phyloP scores from a whole-genome alignment of 2,888 invertebrate species.

The Atethmia centrago region DNA sequence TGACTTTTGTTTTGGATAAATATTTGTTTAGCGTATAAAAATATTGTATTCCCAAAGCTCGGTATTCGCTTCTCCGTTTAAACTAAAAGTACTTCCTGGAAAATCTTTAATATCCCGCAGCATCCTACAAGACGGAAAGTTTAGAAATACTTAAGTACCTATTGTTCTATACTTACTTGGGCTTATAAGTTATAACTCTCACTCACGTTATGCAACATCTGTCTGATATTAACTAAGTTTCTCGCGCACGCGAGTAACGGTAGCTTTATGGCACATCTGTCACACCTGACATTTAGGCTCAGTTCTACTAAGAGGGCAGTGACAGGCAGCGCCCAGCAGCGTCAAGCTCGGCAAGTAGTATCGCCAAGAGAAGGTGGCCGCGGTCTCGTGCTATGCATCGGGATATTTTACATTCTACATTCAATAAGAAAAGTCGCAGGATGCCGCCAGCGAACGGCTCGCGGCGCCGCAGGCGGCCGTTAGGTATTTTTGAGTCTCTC shows the following conservation, averaged over 20 bases:
- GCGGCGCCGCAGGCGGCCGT: too few relatives aligned
- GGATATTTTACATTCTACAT: background rate
- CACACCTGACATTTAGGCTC: background rate
- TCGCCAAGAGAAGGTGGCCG: background rate
- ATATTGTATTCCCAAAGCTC: background rate
- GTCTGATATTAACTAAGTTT: slow-evolving; percentile 22
- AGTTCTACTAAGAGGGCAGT: background rate
- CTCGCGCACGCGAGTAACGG: background rate
- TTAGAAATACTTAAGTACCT: background rate
- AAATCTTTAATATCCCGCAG: slow-evolving; percentile 4
- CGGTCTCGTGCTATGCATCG: background rate
- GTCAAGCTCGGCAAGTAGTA: background rate
- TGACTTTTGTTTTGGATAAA: background rate
- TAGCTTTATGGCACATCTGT: background rate
- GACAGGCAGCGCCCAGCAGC: background rate
- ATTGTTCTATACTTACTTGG: background rate
- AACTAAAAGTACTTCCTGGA: slow-evolving; percentile 1
- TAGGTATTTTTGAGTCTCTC: background rate
- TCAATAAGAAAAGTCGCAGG: background rate
- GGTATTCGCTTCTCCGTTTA: background rate
- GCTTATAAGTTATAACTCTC: background rate
- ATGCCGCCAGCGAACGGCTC: background rate
- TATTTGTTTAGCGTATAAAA: background rate
- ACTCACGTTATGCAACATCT: background rate
- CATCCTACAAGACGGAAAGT: too few relatives aligned